Evolutionary conservation across 2,113 vertebrate species (phyloP).

Genomic region (Varanus salvator): DNA sequence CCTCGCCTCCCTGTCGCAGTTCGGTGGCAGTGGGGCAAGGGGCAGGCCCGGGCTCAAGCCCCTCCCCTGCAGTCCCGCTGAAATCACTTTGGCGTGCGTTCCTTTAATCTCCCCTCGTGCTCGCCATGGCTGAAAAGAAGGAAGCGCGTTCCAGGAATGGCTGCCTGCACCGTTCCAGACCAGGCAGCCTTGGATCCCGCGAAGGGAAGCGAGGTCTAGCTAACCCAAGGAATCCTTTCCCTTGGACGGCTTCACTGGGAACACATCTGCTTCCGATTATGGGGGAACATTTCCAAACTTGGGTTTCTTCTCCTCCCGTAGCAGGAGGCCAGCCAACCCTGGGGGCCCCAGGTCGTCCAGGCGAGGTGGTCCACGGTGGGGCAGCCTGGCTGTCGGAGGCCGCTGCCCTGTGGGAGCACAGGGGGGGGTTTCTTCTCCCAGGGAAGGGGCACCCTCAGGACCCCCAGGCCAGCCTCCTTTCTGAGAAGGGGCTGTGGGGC

Average conservation of each 20-base stretch:
- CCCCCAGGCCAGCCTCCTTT: background rate
- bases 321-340: background rate
- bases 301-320: conserved; percentile 43
- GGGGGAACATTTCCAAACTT: conserved; percentile 64
- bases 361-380: background rate
- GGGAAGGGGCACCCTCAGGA: background rate
- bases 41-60: background rate
- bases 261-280: conserved; percentile 54
- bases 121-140: background rate
- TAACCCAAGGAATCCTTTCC: background rate
- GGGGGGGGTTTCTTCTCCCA: background rate
- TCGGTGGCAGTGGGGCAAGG: too few relatives aligned
- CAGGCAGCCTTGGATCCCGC: background rate
- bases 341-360: background rate
- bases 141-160: background rate
- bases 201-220: fast-evolving
- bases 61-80: too few relatives aligned
- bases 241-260: conserved; percentile 38
- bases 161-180: background rate
- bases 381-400: too few relatives aligned
- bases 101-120: background rate
- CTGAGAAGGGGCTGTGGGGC: too few relatives aligned
- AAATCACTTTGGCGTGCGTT: fast-evolving
- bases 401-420: too few relatives aligned
- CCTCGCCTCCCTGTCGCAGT: too few relatives aligned